phyloP scores from a whole-genome alignment of 1,140 invertebrate species.

The Ceratosolen solmsi region DNA sequence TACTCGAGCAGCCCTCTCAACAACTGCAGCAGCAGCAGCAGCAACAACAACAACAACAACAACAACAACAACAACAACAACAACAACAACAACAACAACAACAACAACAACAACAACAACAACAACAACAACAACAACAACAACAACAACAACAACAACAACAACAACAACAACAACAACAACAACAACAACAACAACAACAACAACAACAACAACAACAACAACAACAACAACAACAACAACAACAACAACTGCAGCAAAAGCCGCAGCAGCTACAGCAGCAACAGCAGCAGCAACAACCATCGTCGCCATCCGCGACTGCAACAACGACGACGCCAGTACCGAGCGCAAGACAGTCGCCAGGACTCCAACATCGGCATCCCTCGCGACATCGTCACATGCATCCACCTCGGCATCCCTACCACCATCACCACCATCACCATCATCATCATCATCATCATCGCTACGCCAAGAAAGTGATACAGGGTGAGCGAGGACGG shows the following conservation, averaged over 20 bases:
- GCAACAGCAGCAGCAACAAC: constrained; percentile 60
- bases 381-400: constrained; percentile 44
- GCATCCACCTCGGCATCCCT: constrained; percentile 38
- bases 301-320: neutral
- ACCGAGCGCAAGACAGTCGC: constrained; percentile 40
- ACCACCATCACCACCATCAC: constrained; percentile 57
- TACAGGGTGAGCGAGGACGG: constrained; percentile 11
- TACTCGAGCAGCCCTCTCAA: neutral
- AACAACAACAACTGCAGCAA: no score
- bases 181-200: constrained; percentile 59
- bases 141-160: neutral
- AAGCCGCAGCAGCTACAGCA: constrained; percentile 34
- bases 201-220: constrained; percentile 32
- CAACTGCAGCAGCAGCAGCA: neutral
- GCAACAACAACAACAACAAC: constrained; percentile 55
- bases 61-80: constrained; percentile 54
- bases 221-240: constrained; percentile 54
- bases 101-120: constrained; percentile 52
- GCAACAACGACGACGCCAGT: constrained; percentile 57
- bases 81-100: constrained; percentile 53
- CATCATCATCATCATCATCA: constrained; percentile 61
- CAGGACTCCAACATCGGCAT: constrained; percentile 54
- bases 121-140: constrained; percentile 61
- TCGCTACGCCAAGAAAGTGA: constrained; percentile 25
- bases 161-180: constrained; percentile 58